Evolutionary conservation across 2,797 vertebrate genomes (phyloP).

Genomic region (Sardinella longiceps): DNA sequence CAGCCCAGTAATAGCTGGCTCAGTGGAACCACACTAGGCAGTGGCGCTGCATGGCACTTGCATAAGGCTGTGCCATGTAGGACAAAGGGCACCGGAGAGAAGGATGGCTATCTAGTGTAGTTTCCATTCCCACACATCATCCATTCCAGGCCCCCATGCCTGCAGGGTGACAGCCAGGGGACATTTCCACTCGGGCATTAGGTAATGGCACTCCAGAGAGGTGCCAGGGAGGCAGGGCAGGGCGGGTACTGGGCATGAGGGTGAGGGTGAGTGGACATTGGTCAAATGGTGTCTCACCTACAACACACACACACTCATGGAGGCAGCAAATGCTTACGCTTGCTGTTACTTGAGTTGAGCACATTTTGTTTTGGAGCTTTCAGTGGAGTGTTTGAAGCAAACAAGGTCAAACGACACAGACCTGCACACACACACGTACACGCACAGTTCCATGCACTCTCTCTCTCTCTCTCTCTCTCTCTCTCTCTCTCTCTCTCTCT

Average conservation of each 20-base stretch:
- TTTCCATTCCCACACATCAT: background rate
- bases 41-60: no score
- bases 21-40: background rate
- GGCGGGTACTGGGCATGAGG: no score
- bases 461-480: no score
- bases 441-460: no score
- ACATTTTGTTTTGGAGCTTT: slow-evolving; percentile 5
- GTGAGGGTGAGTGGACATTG: no score
- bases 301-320: no score
- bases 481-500: no score
- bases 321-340: background rate
- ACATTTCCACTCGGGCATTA: background rate
- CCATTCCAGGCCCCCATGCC: background rate
- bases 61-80: background rate
- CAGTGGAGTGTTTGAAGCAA: background rate
- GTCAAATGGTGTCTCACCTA: background rate
- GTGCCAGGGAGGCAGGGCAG: no score
- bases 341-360: background rate
- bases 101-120: background rate
- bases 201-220: background rate
- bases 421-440: background rate
- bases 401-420: background rate
- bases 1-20: background rate
- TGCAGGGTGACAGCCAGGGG: background rate
- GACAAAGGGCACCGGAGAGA: background rate